Evolutionary conservation across 2,888 invertebrate species (phyloP), one percentile per base, ranked within the genome.

Genomic region (Scaptomyza cyrtandrae): DNA sequence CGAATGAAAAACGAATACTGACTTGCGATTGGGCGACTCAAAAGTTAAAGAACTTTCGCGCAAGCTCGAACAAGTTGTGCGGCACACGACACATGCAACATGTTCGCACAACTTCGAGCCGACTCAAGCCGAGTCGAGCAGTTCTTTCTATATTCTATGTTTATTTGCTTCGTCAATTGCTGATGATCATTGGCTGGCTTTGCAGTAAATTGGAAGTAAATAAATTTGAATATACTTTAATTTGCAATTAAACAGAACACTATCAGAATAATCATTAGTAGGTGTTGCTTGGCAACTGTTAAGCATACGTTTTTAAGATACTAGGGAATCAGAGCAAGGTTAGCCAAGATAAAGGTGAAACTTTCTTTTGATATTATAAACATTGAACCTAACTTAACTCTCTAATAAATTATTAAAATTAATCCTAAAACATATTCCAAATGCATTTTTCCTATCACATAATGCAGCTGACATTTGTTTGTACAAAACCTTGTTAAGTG

Each of bases 1-100:
- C 68, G 76, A 86, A 71, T 77, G 74, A 57, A 75, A 83, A 84
- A 89, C 80, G 88, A 88, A 83, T 71, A 89, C 90, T 90, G 90
- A 85, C 74, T 70, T 64, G 45, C n/a, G 71, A 60, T 66, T 67
- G 57, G 88, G 81, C 89, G 90, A 87, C 80, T 71, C 80, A 82
- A 73, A 82, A 89, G 77, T 63, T 55, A 50, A 50, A 62, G 68
- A 79, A 66, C 49, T 65, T 55, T 70, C 60, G 37, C 57, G 7
- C 67, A 56, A 53, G 65, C 58, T 75, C 65, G 59, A 75, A 71
- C 73, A 53, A 35, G 83, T 70, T 76, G 57, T 35, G 52, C 41
- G 49, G 5, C 33, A 19, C 5, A 24, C 16, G n/a, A 37, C 13
- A 2, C 24, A 35, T 65, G 54, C 68, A 70, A 85, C 83, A 82